Conservation (phyloP, 2,888 invertebrate genomes). For the Chaetogeoica ovagalla region DNA sequence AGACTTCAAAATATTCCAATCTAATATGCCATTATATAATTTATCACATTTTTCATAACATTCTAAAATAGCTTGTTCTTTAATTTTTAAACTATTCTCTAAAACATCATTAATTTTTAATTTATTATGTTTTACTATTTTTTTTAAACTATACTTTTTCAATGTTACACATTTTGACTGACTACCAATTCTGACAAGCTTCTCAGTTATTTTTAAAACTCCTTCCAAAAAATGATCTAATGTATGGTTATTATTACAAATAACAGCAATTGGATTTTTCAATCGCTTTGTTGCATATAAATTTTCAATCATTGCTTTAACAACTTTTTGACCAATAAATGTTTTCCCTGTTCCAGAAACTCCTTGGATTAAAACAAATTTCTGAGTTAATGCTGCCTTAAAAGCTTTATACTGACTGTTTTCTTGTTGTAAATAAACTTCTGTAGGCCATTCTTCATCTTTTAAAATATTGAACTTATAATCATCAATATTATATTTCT, state of each 20-base stretch:
- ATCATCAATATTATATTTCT: constrained; percentile 53
- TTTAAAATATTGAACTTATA: constrained; percentile 53
- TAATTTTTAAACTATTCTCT: constrained; percentile 31
- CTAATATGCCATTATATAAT: constrained; percentile 30
- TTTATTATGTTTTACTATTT: constrained; percentile 40
- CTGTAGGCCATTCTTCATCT: constrained; percentile 48
- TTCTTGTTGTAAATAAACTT: constrained; percentile 60
- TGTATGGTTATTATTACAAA: constrained; percentile 85
- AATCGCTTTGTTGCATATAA: constrained; percentile 63
- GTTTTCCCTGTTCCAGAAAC: constrained; percentile 89
- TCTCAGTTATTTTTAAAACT: constrained; percentile 65
- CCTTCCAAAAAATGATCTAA: constrained; percentile 83
- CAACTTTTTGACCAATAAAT: constrained; percentile 75
- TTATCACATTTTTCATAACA: constrained; percentile 48
- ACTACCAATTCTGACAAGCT: constrained; percentile 72
- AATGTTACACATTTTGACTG: constrained; percentile 68
- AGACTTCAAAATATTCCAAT: constrained; percentile 44
- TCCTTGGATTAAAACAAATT: constrained; percentile 80
- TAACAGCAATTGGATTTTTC: constrained; percentile 71
- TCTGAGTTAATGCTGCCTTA: constrained; percentile 69
- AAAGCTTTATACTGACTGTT: constrained; percentile 70
- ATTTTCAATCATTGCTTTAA: constrained; percentile 69
- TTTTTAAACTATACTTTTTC: constrained; percentile 53
- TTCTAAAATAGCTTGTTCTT: constrained; percentile 41
- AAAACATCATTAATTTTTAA: constrained; percentile 30